Evolutionary conservation across 2,888 invertebrate genomes (phyloP).

Genomic region (Pyralis farinalis): DNA sequence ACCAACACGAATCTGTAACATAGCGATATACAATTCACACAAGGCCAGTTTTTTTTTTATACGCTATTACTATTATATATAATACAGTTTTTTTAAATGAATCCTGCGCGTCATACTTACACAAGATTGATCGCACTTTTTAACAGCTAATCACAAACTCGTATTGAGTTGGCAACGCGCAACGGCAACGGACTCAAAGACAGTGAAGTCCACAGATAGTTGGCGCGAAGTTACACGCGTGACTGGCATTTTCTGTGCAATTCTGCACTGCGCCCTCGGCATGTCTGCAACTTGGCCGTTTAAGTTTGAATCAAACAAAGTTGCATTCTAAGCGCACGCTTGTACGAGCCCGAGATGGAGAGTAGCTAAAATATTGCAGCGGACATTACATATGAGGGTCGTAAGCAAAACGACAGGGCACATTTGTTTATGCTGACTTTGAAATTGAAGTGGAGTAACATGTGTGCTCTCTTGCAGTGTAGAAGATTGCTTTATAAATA

Average conservation of each 20-base stretch:
- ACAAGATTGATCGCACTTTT: too few species aligned
- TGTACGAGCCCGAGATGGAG: slow-evolving; percentile 5
- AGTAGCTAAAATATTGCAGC: slow-evolving; percentile 12
- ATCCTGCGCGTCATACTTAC: too few species aligned
- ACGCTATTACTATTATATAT: too few species aligned
- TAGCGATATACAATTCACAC: too few species aligned
- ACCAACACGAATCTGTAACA: too few species aligned
- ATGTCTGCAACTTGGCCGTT: slow-evolving; percentile 10
- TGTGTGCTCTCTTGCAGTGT: slow-evolving; percentile 26
- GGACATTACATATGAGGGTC: slow-evolving; percentile 1
- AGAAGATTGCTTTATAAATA: slow-evolving; percentile 19
- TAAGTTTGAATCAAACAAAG: slow-evolving; percentile 17
- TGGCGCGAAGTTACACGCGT: slow-evolving; percentile 23
- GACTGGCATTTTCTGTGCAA: slow-evolving; percentile 21
- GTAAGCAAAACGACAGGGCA: not conserved
- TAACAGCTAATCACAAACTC: slow-evolving; percentile 2
- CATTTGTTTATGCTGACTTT: not conserved
- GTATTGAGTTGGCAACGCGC: slow-evolving; percentile 4
- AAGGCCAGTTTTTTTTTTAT: too few species aligned
- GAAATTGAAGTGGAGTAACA: not conserved
- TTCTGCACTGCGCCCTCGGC: slow-evolving; percentile 13
- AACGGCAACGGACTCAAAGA: slow-evolving; percentile 9
- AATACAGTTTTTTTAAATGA: too few species aligned
- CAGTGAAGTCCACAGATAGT: slow-evolving; percentile 16
- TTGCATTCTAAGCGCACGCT: slow-evolving; percentile 18